Evolutionary conservation across 92 coral and sea anemone species (phyloP), one percentile per base, ranked within the genome.

Genomic region (Umimayanthus chanpuru): DNA sequence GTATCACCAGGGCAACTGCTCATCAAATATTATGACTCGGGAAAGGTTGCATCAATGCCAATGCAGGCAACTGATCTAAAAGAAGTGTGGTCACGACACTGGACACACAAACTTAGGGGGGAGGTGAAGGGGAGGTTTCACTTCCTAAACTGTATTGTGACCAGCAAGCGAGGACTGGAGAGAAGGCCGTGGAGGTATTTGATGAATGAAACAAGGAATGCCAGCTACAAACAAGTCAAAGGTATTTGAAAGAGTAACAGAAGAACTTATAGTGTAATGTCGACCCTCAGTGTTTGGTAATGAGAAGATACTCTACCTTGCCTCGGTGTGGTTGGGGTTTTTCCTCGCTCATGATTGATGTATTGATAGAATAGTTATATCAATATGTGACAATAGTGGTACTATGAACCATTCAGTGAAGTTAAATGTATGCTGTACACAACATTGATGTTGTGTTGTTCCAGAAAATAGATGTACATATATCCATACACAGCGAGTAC

Each of bases 171-270:
- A 11, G 94, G 98, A 64, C 66, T 93, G n/a, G 99, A 95, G 81
- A 93, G 96, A 90, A 81, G 99, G 11, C 99, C 99, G 0, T 97
- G 99, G 99, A 91, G 99, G 30, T 97, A 97, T 83, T 80, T 97
- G 58, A 97, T 97, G 99, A 90, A 95, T 55, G 94, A 93, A 83
- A 85, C 94, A 36, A 87, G 98, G 56, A 93, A 95, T 89, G 93
- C 89, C 77, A 95, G 94, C 68, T 82, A 89, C 72, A 93, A 95
- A 50, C 96, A 95, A 71, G 79, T 94, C 16, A 90, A 89, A 76
- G 96, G 98, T 95, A 58, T 88, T 86, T 87, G 70, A 67, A 40
- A 47, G 28, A 81, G 41, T 18, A 36, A 26, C 76, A 2, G 43
- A 68, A 12, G 65, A 26, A 39, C 11, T 58, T 5, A 55, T 20